Evolutionary conservation across 2,797 vertebrate genomes (phyloP), one percentile per base, ranked within the genome.

Genomic region (Ambastaia sidthimunki): DNA sequence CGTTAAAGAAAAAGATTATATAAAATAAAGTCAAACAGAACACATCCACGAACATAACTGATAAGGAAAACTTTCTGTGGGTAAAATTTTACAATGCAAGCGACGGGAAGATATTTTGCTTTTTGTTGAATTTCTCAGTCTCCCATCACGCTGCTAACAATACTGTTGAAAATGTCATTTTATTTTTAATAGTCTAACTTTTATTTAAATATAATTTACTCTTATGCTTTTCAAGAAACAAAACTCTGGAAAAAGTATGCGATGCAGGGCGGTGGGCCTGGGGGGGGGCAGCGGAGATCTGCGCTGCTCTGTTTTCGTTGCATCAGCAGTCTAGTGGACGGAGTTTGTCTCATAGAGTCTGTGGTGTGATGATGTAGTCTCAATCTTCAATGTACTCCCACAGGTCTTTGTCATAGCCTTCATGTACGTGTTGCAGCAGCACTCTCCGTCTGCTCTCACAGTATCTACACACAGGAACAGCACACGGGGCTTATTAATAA

Each of bases 351-450:
- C 84, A n/a, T 85, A 92, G 90, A 93, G 93, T 94, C 91, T 83
- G 87, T 92, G 91, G 90, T 89, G 90, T 81, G 87, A 94, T 93
- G 94, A 89, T 81, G 87, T 92, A 90, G 90, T 89, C 94, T 99
- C 96, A 99, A 95, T 98, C 97, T 94, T 99, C 98, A 84, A 98
- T 99, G 94, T 99, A 99, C 90, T 99, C 98, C 98, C 98, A 99
- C 94, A 99, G 97, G 93, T 99, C 98, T 93, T 99, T 99, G 93
- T 99, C 98, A 81, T 99, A 99, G 93, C 98, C 98, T 97, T 99
- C 98, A 90, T 99, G 98, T 92, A 99, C 98, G 52, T 99, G 98
- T 94, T 99, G 98, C 93, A 99, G 94, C 91, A 99, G 95, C 91
- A 99, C 98, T 94, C 96, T 95, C 90, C 98, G 95, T 88, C 98